A percentile compares a stretch with the other conserved stretches of the same genome.
phyloP scores from a whole-genome alignment of 2,888 invertebrate genomes.

The Nomada fucata region DNA sequence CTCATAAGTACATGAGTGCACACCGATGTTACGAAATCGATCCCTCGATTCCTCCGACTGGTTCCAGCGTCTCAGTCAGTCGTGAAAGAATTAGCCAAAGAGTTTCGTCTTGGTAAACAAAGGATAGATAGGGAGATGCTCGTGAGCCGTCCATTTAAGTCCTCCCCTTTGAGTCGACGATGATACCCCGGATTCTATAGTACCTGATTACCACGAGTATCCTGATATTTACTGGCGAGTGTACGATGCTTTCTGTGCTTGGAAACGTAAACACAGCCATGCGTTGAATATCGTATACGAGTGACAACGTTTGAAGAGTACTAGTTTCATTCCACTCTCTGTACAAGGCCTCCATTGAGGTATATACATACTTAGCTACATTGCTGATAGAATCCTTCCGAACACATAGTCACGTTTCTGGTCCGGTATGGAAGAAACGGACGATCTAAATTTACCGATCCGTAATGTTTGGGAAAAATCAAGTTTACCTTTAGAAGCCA shows the following conservation, averaged over 20 bases:
- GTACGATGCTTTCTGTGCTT: not conserved
- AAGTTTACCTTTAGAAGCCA: too few species aligned
- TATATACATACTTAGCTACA: not conserved
- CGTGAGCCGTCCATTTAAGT: not conserved
- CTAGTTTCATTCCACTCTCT: not conserved
- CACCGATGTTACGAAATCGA: conserved; percentile 60
- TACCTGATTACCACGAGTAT: conserved; percentile 49
- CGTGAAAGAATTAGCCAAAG: conserved; percentile 46
- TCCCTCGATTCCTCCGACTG: conserved; percentile 37
- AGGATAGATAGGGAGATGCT: not conserved
- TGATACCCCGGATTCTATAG: conserved; percentile 35
- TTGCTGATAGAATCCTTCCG: too few species aligned
- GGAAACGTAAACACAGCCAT: not conserved
- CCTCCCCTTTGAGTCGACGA: conserved; percentile 4
- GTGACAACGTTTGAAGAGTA: not conserved
- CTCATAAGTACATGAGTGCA: conserved; percentile 57
- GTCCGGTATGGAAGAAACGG: too few species aligned
- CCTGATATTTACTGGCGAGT: conserved; percentile 18
- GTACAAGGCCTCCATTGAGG: not conserved
- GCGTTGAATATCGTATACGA: not conserved
- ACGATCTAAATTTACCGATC: too few species aligned
- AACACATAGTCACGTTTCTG: too few species aligned
- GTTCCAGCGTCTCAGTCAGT: not conserved
- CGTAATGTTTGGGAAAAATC: not conserved
- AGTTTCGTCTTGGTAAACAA: conserved; percentile 51